A percentile compares a stretch with the other conserved stretches of the same genome.
These are phyloP conservation scores for Kryptolebias ocellatus DNA, from an alignment of 2,797 vertebrate species.

Conservation along the genomic window DNA sequence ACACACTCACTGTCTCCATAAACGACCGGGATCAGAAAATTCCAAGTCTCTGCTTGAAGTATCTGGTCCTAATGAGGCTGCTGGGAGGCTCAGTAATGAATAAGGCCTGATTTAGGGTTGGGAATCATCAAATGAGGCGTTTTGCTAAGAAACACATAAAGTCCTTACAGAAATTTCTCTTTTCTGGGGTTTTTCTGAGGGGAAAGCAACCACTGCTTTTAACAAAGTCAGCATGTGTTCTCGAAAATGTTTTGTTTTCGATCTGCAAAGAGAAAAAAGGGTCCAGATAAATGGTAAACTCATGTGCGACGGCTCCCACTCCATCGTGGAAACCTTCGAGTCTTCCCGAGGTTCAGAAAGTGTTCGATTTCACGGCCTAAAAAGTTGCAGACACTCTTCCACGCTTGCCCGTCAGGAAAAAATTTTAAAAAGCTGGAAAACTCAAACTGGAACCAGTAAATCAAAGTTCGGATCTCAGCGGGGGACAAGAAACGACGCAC, in stretches of 20 bases:
- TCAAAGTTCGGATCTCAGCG: constrained; percentile 28
- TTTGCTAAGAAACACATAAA: neutral
- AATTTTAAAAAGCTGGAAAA: neutral
- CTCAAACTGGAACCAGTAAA: constrained; percentile 32
- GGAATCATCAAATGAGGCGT: too few species aligned
- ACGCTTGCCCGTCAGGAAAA: constrained; percentile 4
- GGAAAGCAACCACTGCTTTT: too few species aligned
- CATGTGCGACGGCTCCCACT: neutral
- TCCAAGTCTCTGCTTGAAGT: constrained; percentile 36
- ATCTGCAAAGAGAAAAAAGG: too few species aligned
- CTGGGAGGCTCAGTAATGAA: constrained; percentile 30
- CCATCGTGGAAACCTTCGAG: constrained; percentile 3
- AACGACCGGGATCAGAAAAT: constrained; percentile 51
- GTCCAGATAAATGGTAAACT: neutral
- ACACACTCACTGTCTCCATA: constrained; percentile 17
- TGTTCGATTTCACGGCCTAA: constrained; percentile 44
- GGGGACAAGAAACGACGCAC: constrained; percentile 3
- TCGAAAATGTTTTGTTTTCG: too few species aligned
- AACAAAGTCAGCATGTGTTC: too few species aligned
- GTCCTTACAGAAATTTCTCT: neutral
- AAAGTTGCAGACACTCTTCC: constrained; percentile 36
- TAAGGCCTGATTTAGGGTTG: constrained; percentile 25
- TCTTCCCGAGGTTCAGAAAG: constrained; percentile 29
- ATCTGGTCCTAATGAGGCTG: constrained; percentile 47
- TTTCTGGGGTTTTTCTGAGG: too few species aligned